Base-by-base conservation (phyloP, 2,797 vertebrate genomes). In the Euthynnus affinis region DNA sequence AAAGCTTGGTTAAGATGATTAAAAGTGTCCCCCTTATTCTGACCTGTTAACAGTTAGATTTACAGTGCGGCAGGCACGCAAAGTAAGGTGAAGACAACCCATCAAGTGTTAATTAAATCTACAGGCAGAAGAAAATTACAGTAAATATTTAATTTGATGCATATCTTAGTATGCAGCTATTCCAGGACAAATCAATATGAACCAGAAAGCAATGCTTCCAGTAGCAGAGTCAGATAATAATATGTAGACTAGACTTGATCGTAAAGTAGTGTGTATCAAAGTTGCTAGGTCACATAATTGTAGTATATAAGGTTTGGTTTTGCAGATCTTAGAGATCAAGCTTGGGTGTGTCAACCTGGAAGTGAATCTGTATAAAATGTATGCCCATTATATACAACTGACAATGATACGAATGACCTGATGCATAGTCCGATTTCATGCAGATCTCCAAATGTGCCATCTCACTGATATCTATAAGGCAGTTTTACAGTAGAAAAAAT, bases 1-100 rank as follows among this genome's bases (percentile, higher is more conserved):
- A 60, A 66, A 74, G 69, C 64, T 69, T 20, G 14, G 32, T 70
- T 18, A 37, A 60, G 25, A 27, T n/a, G 23, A 10, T 40, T 53
- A 0, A 18, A 57, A 20, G 55, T 8, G 25, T 61, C 70, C 48
- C 5, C 29, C 15, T 56, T 48, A 15, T 67, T 58, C 12, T 76
- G 60, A 66, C 66, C 56, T 48, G 44, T 48, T 18, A 53, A 17
- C 55, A 61, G 40, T 5, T 65, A 46, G 25, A 64, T 48, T 62
- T 46, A 55, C 18, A 20, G 22, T 6, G 18, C 29, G 15, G 34
- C 13, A 60, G 49, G 51, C 29, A 25, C 0, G 48, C 37, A 55
- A 48, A 72, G 22, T 32, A 40, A 42, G 18, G n/a, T 49, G 37
- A 64, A 59, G 15, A 29, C 44, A 63, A 53, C 22, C 3, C 15